Conservation (phyloP, 2,888 invertebrate genomes). For the Mantis religiosa region DNA sequence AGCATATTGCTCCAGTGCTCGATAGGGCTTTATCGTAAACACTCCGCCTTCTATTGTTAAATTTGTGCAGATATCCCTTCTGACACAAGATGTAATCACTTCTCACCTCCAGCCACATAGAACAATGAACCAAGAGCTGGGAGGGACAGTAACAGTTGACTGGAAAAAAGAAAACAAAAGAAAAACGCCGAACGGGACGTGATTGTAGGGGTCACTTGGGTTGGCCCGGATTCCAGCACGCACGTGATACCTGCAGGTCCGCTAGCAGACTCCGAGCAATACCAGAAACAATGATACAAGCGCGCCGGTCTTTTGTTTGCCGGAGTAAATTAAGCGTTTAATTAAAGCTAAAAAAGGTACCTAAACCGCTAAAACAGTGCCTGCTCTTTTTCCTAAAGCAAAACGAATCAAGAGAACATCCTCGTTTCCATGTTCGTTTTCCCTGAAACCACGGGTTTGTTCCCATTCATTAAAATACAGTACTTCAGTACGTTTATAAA, state of each 20-base stretch:
- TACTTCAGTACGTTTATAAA: not conserved
- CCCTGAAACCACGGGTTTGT: not conserved
- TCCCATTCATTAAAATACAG: not conserved
- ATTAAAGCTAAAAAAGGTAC: not conserved
- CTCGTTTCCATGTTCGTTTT: not conserved
- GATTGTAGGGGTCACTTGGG: not conserved
- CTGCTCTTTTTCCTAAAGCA: not conserved
- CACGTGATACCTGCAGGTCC: not conserved
- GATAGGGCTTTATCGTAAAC: not conserved
- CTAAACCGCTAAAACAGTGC: not conserved
- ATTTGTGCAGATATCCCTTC: not conserved
- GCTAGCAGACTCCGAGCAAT: not conserved
- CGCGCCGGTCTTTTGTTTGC: not conserved
- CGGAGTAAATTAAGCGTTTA: not conserved
- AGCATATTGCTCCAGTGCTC: not conserved
- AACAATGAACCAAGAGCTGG: not conserved
- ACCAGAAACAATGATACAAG: not conserved
- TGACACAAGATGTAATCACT: not conserved
- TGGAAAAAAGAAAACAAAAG: not conserved
- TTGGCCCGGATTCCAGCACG: not conserved
- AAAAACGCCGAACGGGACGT: not conserved
- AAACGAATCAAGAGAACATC: not conserved
- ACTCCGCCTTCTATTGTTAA: not conserved
- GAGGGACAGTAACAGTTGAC: not conserved
- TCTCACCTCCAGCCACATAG: not conserved